These are phyloP conservation scores for Poliocrania exsul DNA, from an alignment of 2,797 vertebrate genomes.

Conservation along the genomic window DNA sequence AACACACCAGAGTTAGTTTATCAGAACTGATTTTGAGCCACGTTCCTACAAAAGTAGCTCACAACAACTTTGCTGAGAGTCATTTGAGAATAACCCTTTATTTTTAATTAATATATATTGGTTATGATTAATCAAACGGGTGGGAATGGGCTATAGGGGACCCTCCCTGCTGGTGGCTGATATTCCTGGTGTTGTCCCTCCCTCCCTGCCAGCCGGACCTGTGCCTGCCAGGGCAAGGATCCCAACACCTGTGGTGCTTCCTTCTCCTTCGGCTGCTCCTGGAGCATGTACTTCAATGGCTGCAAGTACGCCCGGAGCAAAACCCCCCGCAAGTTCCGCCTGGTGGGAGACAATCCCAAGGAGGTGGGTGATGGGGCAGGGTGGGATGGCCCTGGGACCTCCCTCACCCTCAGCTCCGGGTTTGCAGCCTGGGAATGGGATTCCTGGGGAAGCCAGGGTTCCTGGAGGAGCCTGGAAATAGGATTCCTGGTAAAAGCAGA, in stretches of 20 bases:
- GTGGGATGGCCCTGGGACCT: fast-evolving
- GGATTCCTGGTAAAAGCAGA: background rate
- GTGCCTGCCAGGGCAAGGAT: slow-evolving; percentile 95
- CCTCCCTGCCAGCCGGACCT: slow-evolving; percentile 87
- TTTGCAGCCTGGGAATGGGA: background rate
- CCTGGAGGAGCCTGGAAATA: no score
- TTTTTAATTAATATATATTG: background rate
- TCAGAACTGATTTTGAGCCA: background rate
- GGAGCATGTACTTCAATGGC: slow-evolving; percentile 99
- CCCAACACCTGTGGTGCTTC: slow-evolving; percentile 91
- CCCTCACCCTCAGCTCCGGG: background rate
- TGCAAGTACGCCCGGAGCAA: slow-evolving; percentile 98
- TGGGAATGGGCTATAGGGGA: background rate
- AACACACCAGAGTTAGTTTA: background rate
- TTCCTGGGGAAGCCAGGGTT: background rate
- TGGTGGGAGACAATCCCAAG: slow-evolving; percentile 93
- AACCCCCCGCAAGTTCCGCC: slow-evolving; percentile 93
- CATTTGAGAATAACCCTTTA: background rate
- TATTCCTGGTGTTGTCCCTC: background rate
- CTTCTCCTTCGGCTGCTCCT: slow-evolving; percentile 97
- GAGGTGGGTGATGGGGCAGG: slow-evolving; percentile 77
- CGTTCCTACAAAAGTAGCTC: background rate
- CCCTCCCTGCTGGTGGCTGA: fast-evolving
- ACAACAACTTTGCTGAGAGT: background rate
- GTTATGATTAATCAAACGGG: background rate